Evolutionary conservation across 1,140 invertebrate species (phyloP).

Genomic region (Oryzaephilus surinamensis): DNA sequence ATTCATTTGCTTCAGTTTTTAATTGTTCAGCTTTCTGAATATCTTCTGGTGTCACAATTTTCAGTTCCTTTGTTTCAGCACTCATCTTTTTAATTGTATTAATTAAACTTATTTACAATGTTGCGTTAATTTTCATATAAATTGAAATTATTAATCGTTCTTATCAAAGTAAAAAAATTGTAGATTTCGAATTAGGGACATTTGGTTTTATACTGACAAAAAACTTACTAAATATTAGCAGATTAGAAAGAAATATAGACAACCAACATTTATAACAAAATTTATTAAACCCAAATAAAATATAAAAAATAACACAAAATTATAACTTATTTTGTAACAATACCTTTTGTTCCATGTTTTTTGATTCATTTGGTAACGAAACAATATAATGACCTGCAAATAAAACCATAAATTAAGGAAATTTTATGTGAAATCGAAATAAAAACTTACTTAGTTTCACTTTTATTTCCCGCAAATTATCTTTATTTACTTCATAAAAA

Average conservation of each 20-base stretch:
- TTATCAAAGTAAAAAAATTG: slow-evolving; percentile 10
- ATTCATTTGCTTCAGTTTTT: slow-evolving; percentile 76
- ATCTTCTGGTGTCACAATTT: slow-evolving; percentile 31
- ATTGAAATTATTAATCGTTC: slow-evolving; percentile 4
- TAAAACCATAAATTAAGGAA: not conserved
- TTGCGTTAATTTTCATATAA: slow-evolving; percentile 8
- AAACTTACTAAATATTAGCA: no score
- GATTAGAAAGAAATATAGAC: no score
- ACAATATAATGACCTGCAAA: slow-evolving; percentile 3
- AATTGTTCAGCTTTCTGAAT: slow-evolving; percentile 54
- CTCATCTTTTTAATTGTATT: slow-evolving; percentile 19
- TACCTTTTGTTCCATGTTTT: no score
- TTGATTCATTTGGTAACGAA: not conserved
- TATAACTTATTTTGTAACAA: no score
- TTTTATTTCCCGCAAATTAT: slow-evolving; percentile 9
- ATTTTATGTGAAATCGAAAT: no score
- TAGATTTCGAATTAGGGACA: slow-evolving; percentile 1
- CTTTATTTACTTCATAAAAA: slow-evolving; percentile 14
- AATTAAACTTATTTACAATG: no score
- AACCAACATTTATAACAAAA: no score
- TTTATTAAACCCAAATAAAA: no score
- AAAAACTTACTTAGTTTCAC: slow-evolving; percentile 14
- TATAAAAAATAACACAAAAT: no score
- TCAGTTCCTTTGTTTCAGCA: slow-evolving; percentile 10
- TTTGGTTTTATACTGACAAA: no score